Base-by-base conservation (phyloP, 2,888 invertebrate species). In the Epinotia bilunana region DNA sequence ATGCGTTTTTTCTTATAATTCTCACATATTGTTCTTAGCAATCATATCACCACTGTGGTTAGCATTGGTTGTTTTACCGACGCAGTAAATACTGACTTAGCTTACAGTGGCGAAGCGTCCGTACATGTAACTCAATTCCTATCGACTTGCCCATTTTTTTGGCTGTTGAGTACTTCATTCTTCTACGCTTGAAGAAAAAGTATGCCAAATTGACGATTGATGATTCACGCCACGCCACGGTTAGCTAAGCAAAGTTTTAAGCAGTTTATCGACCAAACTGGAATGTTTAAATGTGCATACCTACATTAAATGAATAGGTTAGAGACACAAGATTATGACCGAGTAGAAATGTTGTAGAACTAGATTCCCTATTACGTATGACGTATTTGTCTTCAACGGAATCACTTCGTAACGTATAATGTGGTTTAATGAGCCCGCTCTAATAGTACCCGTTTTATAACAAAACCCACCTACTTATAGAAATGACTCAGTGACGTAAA, bases 1-100 rank as follows among this genome's bases (percentile, higher is more conserved):
- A 73, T 76, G 64, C 62, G 72, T 55, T 57, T 76, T 77, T 75
- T 74, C 69, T 73, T 73, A 63, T 76, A 76, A 62, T 78, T 78
- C 68, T 71, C 72, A 74, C 72, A 63, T 71, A 74, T 76, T 73
- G 77, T 73, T 72, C 68, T 12, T 68, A 55, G 71, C 16, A 57
- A 55, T 53, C 33, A 63, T 43, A 53, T 46, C 55, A 28, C 33
- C 55, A 49, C 23, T 62, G n/a, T 55, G 20, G 55, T 64, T 57
- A 60, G 58, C 46, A 60, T 49, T 58, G 28, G 28, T 58, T 73
- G 57, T 28, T 33, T 20, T 53, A 46, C 23, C 11, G 6, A 7
- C 43, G 13, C 20, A 57, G 57, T 23, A 58, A 64, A 5, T 49
- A 16, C 49, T 49, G 49, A 49, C 16, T 49, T n/a, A 53, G 7